Base-by-base conservation (phyloP, 2,113 vertebrate genomes). In the Synchiropus splendidus region DNA sequence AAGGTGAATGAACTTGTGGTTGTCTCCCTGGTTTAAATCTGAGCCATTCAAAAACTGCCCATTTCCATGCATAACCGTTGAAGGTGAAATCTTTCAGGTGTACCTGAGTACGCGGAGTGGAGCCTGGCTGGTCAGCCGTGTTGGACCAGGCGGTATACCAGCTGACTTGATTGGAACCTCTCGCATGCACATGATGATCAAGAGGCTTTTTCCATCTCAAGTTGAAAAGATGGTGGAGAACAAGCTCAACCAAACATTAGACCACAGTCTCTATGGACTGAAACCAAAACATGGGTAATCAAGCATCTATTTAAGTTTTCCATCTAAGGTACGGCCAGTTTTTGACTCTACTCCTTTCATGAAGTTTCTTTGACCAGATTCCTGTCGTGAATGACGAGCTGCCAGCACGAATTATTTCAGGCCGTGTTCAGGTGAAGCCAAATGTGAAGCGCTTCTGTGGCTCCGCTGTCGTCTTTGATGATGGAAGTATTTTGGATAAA, bases 81-180 rank as follows among this genome's bases (percentile, higher is more conserved):
- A 13, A 18, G 9, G 9, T 47, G 9, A 27, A 5, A 27, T 27
- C 21, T 36, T 8, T 65, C 67, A 97, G 94, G 90, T 92, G 9
- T 92, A 89, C 52, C 86, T 97, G 31, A 97, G 94, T 41, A 92
- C 89, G 5, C 83, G 89, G 41, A 82, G 83, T 30, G 92, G 94
- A 0, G 69, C 86, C 0, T 97, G 92, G 92, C 34, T 97, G 12
- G 39, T 97, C 14, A 0, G 89, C 6, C 65, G 56, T 2, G 72
- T 90, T 2, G 83, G 56, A 2, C 55, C 55, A 1, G 59, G 64
- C 0, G 88, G 92, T 4, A 76, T 88, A 21, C 92, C 90, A 4
- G 0, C 0, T 9, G 62, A 68, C 32, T 14, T 64, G 1, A 1
- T 60, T 2, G 8, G 16, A n/a, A 40, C 1, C 1, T 67, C 67